Evolutionary conservation across 2,888 invertebrate species (phyloP).

Genomic region (Troides helena): DNA sequence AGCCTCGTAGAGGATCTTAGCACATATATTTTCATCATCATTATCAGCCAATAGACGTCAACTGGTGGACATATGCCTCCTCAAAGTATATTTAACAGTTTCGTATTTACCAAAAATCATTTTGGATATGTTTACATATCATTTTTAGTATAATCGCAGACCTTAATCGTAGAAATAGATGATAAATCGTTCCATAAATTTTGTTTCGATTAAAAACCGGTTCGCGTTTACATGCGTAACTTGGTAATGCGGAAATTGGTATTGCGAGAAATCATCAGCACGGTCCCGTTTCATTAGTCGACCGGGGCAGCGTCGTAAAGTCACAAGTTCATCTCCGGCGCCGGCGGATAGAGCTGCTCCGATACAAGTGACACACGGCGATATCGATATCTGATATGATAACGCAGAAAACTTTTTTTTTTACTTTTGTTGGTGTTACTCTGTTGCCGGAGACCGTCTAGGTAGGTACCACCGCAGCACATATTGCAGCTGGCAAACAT

Average conservation of each 20-base stretch:
- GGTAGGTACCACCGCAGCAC: too few species aligned
- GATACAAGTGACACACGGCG: background rate
- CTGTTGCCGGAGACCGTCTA: too few species aligned
- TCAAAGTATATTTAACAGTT: too few species aligned
- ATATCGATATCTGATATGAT: background rate
- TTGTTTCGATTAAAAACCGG: conserved; percentile 2
- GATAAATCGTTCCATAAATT: conserved; percentile 15
- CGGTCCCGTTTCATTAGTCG: conserved; percentile 11
- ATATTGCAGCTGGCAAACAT: too few species aligned
- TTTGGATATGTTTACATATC: background rate
- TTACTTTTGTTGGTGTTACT: too few species aligned
- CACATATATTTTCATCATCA: too few species aligned
- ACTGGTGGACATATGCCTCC: too few species aligned
- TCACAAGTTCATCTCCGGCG: conserved; percentile 6
- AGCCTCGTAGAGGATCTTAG: too few species aligned
- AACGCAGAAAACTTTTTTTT: background rate
- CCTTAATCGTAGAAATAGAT: conserved; percentile 7
- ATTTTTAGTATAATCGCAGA: background rate
- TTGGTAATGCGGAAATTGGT: conserved; percentile 24
- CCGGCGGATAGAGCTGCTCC: background rate
- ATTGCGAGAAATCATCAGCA: conserved; percentile 19
- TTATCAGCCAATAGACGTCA: too few species aligned
- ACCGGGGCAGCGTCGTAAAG: conserved; percentile 11
- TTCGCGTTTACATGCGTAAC: conserved; percentile 16
- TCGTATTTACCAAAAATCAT: background rate